These are phyloP conservation scores for Daubentonia madagascariensis DNA, from an alignment of 2,113 vertebrate genomes.

Conservation along the genomic window DNA sequence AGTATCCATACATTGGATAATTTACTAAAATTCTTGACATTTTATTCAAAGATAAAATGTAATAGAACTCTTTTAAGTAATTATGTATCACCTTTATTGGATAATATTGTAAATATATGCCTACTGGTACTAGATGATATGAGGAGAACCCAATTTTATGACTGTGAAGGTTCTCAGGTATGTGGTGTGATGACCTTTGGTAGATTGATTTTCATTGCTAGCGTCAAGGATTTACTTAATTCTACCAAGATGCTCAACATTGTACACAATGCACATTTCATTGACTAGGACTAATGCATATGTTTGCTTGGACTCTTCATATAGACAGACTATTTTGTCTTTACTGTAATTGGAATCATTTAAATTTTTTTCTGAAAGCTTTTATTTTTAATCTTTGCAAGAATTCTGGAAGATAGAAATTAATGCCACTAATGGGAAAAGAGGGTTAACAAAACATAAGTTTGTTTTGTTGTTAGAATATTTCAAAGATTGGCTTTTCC, in stretches of 20 bases:
- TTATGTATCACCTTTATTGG: background rate
- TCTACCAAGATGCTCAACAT: background rate
- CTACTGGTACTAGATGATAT: background rate
- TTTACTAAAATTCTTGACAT: background rate
- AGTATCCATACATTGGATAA: background rate
- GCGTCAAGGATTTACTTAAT: background rate
- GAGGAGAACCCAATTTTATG: background rate
- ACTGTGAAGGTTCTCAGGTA: background rate
- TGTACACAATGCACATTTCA: background rate
- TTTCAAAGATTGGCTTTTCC: background rate
- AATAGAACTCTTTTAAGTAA: background rate
- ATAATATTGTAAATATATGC: background rate
- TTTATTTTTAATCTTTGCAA: background rate
- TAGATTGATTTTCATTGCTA: background rate
- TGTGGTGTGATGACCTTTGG: background rate
- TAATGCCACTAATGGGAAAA: background rate
- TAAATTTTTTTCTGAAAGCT: conserved; percentile 13
- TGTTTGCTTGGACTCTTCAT: background rate
- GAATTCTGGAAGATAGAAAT: conserved; percentile 28
- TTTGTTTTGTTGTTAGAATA: background rate
- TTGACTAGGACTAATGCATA: background rate
- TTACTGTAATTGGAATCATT: background rate
- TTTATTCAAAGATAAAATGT: background rate
- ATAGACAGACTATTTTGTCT: background rate
- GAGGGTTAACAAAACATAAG: background rate